Conservation (phyloP, 1,140 invertebrate genomes). For the Vanessa atalanta region DNA sequence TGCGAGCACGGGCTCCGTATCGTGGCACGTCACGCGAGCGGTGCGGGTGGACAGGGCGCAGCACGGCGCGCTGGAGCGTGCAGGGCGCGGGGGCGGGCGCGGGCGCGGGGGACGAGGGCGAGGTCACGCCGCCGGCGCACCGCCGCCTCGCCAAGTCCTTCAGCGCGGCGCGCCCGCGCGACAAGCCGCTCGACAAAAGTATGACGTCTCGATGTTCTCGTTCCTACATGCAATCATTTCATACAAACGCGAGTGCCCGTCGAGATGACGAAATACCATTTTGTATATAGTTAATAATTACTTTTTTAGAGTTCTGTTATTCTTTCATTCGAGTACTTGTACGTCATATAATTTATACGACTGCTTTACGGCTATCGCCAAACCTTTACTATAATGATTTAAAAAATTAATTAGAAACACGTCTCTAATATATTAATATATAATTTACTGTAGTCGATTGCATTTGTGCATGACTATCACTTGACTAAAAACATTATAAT, state of each 20-base stretch:
- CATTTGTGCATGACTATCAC: neutral
- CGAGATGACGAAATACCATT: no score
- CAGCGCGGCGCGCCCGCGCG: constrained; percentile 82
- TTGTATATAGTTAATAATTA: no score
- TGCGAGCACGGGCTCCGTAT: neutral
- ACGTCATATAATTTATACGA: no score
- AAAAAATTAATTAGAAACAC: no score
- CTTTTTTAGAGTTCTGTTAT: no score
- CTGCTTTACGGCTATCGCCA: no score
- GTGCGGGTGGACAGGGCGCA: constrained; percentile 56
- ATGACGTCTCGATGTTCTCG: constrained; percentile 30
- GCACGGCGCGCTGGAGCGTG: constrained; percentile 49
- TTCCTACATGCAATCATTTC: no score
- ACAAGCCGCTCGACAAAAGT: constrained; percentile 65
- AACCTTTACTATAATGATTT: no score
- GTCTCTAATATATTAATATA: no score
- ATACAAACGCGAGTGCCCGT: no score
- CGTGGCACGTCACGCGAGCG: neutral
- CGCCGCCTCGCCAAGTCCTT: constrained; percentile 93
- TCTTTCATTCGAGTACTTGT: no score
- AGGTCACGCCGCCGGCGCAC: constrained; percentile 89
- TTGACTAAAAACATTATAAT: neutral
- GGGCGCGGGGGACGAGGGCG: constrained; percentile 74
- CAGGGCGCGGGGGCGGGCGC: constrained; percentile 37
- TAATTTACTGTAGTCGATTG: neutral